Conservation (phyloP, 1,140 invertebrate species). For the Drosophila setifemur region DNA sequence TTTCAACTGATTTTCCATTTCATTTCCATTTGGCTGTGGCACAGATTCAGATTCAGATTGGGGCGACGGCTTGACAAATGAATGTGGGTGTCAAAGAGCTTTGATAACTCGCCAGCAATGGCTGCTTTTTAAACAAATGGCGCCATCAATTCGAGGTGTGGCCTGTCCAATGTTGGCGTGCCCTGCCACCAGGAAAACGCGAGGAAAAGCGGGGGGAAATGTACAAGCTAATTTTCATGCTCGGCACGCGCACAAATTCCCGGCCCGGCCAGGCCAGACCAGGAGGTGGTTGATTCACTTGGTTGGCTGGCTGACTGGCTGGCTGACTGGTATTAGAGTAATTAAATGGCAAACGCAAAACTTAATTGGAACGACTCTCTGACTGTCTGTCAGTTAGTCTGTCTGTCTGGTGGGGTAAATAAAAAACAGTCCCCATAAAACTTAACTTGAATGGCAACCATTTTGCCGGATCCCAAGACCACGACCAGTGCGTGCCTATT, state of each 20-base stretch:
- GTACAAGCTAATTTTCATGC: conserved; percentile 77
- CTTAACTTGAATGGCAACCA: conserved; percentile 74
- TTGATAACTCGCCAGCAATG: conserved; percentile 70
- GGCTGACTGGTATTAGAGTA: conserved; percentile 61
- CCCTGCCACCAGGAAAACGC: not conserved
- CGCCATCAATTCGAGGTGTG: conserved; percentile 71
- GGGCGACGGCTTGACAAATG: conserved; percentile 74
- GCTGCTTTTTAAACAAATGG: conserved; percentile 63
- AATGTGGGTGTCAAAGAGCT: conserved; percentile 72
- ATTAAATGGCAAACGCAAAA: conserved; percentile 77
- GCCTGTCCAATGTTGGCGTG: conserved; percentile 42
- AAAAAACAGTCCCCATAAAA: conserved; percentile 73
- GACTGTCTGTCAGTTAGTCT: too few species aligned
- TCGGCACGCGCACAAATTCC: conserved; percentile 70
- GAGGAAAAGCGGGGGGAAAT: conserved; percentile 16
- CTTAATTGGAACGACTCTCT: conserved; percentile 65
- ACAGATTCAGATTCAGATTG: conserved; percentile 66
- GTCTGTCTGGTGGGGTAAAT: too few species aligned
- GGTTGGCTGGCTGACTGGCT: conserved; percentile 23
- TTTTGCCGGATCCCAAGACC: conserved; percentile 53
- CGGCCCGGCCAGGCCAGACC: conserved; percentile 2
- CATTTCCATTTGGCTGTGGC: conserved; percentile 53
- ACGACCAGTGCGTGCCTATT: conserved; percentile 63
- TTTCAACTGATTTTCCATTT: conserved; percentile 37
- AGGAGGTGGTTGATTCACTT: conserved; percentile 52